These are phyloP conservation scores for Hylaea fasciaria DNA, from an alignment of 2,888 invertebrate species.

Conservation along the genomic window DNA sequence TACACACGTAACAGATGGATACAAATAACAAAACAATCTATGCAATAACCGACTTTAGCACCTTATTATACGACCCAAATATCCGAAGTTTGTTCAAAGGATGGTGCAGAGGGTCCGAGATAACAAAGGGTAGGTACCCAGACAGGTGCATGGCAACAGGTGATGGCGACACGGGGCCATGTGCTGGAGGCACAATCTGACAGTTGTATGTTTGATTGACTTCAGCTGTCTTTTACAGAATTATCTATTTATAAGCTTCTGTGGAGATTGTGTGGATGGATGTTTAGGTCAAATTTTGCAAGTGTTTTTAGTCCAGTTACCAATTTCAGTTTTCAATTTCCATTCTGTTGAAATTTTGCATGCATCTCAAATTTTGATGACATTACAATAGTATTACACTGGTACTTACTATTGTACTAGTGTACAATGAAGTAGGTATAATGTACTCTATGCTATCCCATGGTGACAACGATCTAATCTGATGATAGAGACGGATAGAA, in stretches of 20 bases:
- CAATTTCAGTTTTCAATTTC: too few species aligned
- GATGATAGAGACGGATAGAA: too few species aligned
- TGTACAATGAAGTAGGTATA: too few species aligned
- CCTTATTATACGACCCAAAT: constrained; percentile 12
- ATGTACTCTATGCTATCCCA: too few species aligned
- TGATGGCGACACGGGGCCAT: constrained; percentile 54
- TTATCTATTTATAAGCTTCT: not conserved
- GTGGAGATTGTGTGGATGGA: too few species aligned
- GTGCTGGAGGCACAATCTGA: constrained; percentile 21
- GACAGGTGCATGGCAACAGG: constrained; percentile 54
- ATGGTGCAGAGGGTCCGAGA: constrained; percentile 30
- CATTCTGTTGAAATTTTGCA: too few species aligned
- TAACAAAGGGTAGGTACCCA: constrained; percentile 36
- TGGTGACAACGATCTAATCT: too few species aligned
- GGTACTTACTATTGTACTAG: too few species aligned
- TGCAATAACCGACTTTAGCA: constrained; percentile 17
- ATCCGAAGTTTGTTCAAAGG: constrained; percentile 10
- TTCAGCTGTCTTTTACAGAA: constrained; percentile 6
- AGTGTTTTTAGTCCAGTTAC: too few species aligned
- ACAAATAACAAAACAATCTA: not conserved
- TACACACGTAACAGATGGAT: constrained; percentile 24
- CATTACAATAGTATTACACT: too few species aligned
- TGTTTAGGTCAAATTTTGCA: too few species aligned
- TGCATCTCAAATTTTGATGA: too few species aligned
- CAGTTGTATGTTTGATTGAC: constrained; percentile 2